A percentile compares a stretch with the other conserved stretches of the same genome.
Conservation (phyloP, 2,888 invertebrate species). For the Metalampra italica region DNA sequence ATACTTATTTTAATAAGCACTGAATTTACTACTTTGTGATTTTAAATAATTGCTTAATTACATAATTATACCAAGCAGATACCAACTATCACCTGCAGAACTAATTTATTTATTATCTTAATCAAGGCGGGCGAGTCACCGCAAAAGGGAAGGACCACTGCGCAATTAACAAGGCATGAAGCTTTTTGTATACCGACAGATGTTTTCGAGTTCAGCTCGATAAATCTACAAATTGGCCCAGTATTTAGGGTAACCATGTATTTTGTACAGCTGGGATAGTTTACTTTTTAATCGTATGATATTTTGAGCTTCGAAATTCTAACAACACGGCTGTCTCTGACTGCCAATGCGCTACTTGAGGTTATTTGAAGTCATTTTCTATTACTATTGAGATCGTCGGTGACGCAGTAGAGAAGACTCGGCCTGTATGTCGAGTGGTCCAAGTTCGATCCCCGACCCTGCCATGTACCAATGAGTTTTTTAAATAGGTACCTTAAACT, state of each 20-base stretch:
- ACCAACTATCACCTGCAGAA: background rate
- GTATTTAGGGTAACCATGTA: slow-evolving; percentile 11
- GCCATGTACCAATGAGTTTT: too few relatives aligned
- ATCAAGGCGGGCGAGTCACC: background rate
- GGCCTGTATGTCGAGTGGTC: too few relatives aligned
- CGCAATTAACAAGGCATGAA: slow-evolving; percentile 35
- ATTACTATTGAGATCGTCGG: too few relatives aligned
- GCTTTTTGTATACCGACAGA: slow-evolving; percentile 43
- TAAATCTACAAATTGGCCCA: slow-evolving; percentile 54
- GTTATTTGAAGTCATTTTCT: too few relatives aligned
- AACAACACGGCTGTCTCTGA: too few relatives aligned
- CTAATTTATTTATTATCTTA: background rate
- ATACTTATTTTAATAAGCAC: too few relatives aligned
- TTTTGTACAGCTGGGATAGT: background rate
- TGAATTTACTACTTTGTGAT: background rate
- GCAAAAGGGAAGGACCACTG: slow-evolving; percentile 22
- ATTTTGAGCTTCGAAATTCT: background rate
- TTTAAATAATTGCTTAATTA: too few relatives aligned
- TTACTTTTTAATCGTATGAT: background rate
- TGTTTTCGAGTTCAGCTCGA: slow-evolving; percentile 42
- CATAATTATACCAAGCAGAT: too few relatives aligned
- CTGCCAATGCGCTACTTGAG: too few relatives aligned
- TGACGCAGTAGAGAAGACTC: too few relatives aligned
- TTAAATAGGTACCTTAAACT: too few relatives aligned
- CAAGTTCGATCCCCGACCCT: too few relatives aligned